Evolutionary conservation across 1,140 invertebrate species (phyloP).

Genomic region (Dreissena polymorpha): DNA sequence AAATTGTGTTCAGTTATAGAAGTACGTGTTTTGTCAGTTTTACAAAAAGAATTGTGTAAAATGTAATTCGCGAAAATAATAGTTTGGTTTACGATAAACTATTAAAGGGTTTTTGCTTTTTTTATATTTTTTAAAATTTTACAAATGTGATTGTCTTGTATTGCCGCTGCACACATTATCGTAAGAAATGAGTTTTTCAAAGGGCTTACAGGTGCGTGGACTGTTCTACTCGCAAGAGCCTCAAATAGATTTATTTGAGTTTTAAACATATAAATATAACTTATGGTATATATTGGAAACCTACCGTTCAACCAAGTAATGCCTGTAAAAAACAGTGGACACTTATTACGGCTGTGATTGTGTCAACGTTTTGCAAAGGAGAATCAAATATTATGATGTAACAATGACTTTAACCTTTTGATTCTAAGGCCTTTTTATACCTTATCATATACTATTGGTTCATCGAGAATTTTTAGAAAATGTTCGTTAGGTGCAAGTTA

Average conservation of each 20-base stretch:
- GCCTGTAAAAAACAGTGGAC: constrained; percentile 79
- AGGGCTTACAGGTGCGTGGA: constrained; percentile 84
- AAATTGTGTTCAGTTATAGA: too few species aligned
- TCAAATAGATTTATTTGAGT: constrained; percentile 85
- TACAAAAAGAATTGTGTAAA: too few species aligned
- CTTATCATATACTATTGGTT: constrained; percentile 90
- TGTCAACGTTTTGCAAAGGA: constrained; percentile 87
- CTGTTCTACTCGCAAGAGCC: constrained; percentile 82
- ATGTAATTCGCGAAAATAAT: too few species aligned
- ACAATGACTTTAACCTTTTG: constrained; percentile 82
- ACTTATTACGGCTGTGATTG: constrained; percentile 86
- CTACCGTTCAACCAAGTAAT: constrained; percentile 76
- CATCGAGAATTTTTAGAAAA: constrained; percentile 88
- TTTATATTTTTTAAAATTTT: too few species aligned
- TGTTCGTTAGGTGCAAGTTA: constrained; percentile 80
- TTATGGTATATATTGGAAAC: constrained; percentile 87
- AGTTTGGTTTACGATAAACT: too few species aligned
- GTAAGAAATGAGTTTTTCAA: constrained; percentile 82
- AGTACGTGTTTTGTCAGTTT: too few species aligned
- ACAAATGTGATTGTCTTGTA: too few species aligned
- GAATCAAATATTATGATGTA: constrained; percentile 77
- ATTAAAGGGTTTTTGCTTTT: too few species aligned
- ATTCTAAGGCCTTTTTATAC: constrained; percentile 86
- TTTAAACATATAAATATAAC: constrained; percentile 88
- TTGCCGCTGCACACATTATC: too few species aligned